Evolutionary conservation across 2,797 vertebrate genomes (phyloP).

Genomic region (Pitangus sulphuratus): DNA sequence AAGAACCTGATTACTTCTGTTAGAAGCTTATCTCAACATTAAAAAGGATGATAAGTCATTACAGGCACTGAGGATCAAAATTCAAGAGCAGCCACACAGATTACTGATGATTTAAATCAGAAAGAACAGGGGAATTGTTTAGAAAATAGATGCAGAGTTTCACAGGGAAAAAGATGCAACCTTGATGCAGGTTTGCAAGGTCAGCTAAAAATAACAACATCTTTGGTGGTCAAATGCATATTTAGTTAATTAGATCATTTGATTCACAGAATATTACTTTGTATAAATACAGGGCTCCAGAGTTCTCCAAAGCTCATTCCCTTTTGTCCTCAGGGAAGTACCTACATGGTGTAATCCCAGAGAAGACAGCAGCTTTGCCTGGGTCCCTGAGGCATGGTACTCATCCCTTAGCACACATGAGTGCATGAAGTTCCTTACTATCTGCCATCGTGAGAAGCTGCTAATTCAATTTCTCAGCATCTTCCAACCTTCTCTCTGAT

Average conservation of each 20-base stretch:
- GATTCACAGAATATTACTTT: conserved; percentile 1
- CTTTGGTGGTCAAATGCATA: conserved; percentile 13
- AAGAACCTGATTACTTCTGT: neutral
- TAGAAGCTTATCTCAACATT: neutral
- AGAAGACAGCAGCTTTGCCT: neutral
- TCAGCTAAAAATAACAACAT: neutral
- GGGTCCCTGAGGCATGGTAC: neutral
- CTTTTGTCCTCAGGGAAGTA: neutral
- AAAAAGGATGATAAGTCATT: neutral
- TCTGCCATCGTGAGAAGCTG: neutral
- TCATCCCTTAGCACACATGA: neutral
- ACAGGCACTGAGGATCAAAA: neutral
- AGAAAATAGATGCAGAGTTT: neutral
- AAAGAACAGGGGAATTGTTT: neutral
- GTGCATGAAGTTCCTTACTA: neutral
- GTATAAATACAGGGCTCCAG: neutral
- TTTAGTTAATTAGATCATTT: conserved; percentile 22
- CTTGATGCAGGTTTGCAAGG: neutral
- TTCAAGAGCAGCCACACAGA: neutral
- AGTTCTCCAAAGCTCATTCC: neutral
- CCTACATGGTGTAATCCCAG: neutral
- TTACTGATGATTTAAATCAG: neutral
- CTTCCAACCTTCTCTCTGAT: neutral
- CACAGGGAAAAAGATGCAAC: neutral
- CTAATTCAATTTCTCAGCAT: neutral